A percentile compares a stretch with the other conserved stretches of the same genome.
Evolutionary conservation across 1,140 invertebrate species (phyloP).

Genomic region (Drosophila bipectinata): DNA sequence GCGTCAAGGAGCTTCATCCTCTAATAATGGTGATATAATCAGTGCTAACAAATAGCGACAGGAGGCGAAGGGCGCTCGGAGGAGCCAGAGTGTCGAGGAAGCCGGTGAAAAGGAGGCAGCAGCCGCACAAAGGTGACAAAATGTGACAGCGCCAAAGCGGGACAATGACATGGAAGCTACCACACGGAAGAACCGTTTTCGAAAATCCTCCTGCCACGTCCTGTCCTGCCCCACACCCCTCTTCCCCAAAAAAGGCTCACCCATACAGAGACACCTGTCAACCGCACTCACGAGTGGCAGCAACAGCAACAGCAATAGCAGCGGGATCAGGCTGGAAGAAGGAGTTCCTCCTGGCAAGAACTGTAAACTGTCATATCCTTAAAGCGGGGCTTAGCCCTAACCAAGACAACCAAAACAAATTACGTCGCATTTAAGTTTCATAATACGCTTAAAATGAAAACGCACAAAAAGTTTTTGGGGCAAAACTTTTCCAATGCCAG

Average conservation of each 20-base stretch:
- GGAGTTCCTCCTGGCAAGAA: conserved; percentile 3
- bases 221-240: too few relatives aligned
- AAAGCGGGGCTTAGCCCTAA: conserved; percentile 60
- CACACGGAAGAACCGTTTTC: neutral
- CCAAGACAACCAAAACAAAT: conserved; percentile 72
- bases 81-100: conserved; percentile 15
- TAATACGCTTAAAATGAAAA: conserved; percentile 78
- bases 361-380: conserved; percentile 56
- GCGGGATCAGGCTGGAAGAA: neutral
- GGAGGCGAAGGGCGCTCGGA: conserved; percentile 7
- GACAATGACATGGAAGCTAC: conserved; percentile 52
- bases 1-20: conserved; percentile 14
- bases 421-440: conserved; percentile 78
- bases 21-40: conserved; percentile 60
- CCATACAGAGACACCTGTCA: conserved; percentile 51
- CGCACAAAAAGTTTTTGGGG: conserved; percentile 47
- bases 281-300: conserved; percentile 44
- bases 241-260: neutral
- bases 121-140: conserved; percentile 54
- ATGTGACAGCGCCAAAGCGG: conserved; percentile 38
- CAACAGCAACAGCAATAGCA: neutral
- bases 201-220: neutral
- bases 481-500: neutral
- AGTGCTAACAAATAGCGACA: conserved; percentile 46
- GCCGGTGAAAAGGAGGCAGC: conserved; percentile 12